A percentile compares a stretch with the other conserved stretches of the same genome.
Conservation (phyloP, 2,797 vertebrate genomes). For the Strix occidentalis region DNA sequence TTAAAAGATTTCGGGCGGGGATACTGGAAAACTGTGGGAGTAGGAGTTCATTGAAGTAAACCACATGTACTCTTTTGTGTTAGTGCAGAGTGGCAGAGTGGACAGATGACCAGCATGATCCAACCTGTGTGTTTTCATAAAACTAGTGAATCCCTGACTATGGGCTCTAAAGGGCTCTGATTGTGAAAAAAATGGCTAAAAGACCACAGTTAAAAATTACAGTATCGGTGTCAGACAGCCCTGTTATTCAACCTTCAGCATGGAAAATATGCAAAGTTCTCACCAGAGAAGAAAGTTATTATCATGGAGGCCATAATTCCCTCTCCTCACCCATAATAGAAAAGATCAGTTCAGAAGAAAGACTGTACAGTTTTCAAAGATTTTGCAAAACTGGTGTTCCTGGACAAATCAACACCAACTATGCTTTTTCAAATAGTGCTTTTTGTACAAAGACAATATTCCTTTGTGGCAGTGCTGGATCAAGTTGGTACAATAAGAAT, state of each 20-base stretch:
- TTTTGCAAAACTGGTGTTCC: background rate
- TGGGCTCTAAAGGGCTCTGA: background rate
- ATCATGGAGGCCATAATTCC: background rate
- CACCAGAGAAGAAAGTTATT: background rate
- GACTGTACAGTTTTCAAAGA: background rate
- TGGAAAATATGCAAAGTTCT: background rate
- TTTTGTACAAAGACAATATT: background rate
- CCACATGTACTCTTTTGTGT: background rate
- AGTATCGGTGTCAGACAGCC: background rate
- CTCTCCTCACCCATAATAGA: background rate
- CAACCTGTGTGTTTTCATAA: background rate
- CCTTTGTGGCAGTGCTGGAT: background rate
- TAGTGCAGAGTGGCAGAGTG: background rate
- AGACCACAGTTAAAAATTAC: background rate
- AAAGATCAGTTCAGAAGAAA: background rate
- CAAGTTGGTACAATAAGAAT: background rate
- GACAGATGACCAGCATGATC: background rate
- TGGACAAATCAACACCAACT: background rate
- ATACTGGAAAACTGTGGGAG: background rate
- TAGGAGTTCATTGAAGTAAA: conserved; percentile 20
- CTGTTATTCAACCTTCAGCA: background rate
- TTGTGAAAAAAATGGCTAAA: background rate
- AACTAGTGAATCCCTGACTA: background rate
- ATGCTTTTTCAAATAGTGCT: background rate
- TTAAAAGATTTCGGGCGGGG: background rate